Evolutionary conservation across 2,113 vertebrate species (phyloP).

Genomic region (Urocitellus parryii): DNA sequence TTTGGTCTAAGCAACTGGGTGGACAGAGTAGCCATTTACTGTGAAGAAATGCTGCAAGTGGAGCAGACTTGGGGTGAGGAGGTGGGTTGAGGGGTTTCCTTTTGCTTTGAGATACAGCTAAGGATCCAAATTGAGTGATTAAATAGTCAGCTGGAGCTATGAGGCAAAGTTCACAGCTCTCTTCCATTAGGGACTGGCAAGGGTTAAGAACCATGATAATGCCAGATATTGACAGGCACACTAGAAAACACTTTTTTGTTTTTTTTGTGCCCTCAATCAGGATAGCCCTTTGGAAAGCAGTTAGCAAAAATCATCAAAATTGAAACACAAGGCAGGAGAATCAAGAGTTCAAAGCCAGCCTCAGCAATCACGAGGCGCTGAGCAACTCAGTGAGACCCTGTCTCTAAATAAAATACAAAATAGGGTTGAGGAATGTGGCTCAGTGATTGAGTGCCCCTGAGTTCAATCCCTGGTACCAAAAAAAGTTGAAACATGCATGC

Average conservation of each 20-base stretch:
- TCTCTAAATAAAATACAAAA: too few relatives aligned
- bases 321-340: background rate
- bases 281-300: background rate
- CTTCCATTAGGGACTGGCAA: background rate
- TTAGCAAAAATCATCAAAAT: background rate
- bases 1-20: background rate
- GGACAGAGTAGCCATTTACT: too few relatives aligned
- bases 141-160: background rate
- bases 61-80: background rate
- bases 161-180: background rate
- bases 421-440: too few relatives aligned
- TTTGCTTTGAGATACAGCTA: background rate
- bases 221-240: background rate
- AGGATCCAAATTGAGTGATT: background rate
- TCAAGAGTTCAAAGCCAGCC: too few relatives aligned
- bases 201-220: background rate
- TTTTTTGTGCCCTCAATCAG: background rate
- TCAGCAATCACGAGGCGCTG: too few relatives aligned
- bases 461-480: too few relatives aligned
- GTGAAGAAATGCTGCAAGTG: background rate
- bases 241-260: background rate
- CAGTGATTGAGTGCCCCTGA: too few relatives aligned
- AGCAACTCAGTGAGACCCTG: too few relatives aligned
- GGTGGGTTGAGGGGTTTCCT: background rate
- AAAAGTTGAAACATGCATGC: background rate